Percentiles rank a stretch among this genome's conserved stretches.
These are phyloP conservation scores for Eutolmus rufibarbis DNA, from an alignment of 2,888 invertebrate genomes.

Conservation along the genomic window DNA sequence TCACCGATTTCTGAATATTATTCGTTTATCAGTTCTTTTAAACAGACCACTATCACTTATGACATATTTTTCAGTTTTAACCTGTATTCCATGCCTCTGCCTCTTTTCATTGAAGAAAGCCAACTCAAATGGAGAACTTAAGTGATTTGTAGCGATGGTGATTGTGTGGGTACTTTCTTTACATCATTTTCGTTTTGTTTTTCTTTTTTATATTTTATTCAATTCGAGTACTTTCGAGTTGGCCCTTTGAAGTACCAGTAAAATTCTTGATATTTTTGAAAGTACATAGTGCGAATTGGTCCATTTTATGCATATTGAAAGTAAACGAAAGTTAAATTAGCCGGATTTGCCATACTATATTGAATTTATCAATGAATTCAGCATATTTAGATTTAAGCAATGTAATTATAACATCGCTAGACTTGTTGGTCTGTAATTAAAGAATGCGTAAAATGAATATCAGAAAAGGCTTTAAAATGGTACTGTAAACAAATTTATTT, in stretches of 20 bases:
- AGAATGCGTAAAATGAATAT: too few species aligned
- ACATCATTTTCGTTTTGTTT: background rate
- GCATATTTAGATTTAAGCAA: background rate
- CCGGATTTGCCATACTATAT: background rate
- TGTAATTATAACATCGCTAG: background rate
- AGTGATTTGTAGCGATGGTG: background rate
- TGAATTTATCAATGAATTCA: background rate
- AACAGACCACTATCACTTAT: background rate
- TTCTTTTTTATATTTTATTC: background rate
- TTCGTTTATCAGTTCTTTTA: background rate
- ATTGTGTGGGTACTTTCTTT: background rate
- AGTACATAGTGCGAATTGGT: background rate
- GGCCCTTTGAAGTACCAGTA: background rate
- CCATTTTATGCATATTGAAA: background rate
- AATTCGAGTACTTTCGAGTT: background rate
- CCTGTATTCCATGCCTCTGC: background rate
- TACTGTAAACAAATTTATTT: too few species aligned
- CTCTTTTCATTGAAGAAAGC: background rate
- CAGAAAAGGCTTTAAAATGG: too few species aligned
- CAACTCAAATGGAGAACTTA: background rate
- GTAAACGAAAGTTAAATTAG: background rate
- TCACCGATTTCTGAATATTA: constrained; percentile 6
- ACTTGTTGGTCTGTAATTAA: background rate
- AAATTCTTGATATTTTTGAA: background rate
- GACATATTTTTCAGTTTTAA: background rate